A percentile compares a stretch with the other conserved stretches of the same genome.
Evolutionary conservation across 2,888 invertebrate genomes (phyloP).

Genomic region (Nemotelus pantherinus): DNA sequence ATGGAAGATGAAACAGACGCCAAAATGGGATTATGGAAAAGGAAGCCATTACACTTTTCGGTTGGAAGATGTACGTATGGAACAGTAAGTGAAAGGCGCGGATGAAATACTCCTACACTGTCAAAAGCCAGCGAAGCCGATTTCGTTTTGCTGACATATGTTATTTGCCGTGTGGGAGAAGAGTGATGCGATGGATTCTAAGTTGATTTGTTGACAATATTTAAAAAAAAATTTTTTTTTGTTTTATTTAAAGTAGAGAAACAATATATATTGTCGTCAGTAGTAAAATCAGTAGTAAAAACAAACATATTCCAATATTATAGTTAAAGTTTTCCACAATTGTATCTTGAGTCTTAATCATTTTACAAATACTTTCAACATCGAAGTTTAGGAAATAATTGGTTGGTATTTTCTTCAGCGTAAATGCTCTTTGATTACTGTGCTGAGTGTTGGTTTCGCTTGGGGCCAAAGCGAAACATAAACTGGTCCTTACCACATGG

Average conservation of each 20-base stretch:
- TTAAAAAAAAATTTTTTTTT: neutral
- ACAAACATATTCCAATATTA: too few relatives aligned
- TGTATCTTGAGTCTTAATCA: neutral
- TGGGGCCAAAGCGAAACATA: neutral
- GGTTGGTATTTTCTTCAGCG: too few relatives aligned
- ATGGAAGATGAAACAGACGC: constrained; percentile 50
- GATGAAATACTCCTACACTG: neutral
- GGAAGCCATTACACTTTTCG: constrained; percentile 46
- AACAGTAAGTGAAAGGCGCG: neutral
- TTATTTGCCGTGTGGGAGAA: neutral
- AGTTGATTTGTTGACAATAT: neutral
- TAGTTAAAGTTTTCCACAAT: too few relatives aligned
- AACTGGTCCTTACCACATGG: constrained; percentile 29
- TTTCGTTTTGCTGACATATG: neutral
- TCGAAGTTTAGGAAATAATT: neutral
- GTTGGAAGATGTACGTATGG: constrained; percentile 8
- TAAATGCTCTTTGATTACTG: too few relatives aligned
- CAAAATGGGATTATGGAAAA: constrained; percentile 49
- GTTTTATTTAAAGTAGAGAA: too few relatives aligned
- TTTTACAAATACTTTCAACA: constrained; percentile 18
- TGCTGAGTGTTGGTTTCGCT: neutral
- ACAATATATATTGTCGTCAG: too few relatives aligned
- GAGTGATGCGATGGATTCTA: neutral
- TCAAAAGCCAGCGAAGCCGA: too few relatives aligned
- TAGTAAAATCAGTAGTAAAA: too few relatives aligned